Percentiles rank a stretch among this genome's conserved stretches.
Conservation (phyloP, 2,113 vertebrate species). For the Xenopus laevis region DNA sequence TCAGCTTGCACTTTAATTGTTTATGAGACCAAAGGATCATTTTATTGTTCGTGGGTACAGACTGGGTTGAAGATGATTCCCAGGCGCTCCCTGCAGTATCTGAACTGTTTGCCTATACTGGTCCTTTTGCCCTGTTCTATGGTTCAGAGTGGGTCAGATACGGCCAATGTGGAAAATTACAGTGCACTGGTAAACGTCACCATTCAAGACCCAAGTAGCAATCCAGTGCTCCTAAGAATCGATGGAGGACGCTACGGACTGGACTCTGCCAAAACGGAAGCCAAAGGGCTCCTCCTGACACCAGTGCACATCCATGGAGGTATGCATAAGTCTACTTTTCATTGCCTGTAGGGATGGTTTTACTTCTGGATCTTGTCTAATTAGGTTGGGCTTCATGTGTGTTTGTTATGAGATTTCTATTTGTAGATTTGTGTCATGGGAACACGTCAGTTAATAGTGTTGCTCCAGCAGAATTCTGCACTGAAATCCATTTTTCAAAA, state of each 20-base stretch:
- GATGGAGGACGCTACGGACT: slow-evolving; percentile 88
- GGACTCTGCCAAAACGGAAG: slow-evolving; percentile 86
- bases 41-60: background rate
- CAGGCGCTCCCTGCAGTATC: slow-evolving; percentile 51
- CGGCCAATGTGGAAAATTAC: slow-evolving; percentile 77
- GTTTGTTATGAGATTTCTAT: background rate
- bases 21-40: slow-evolving; percentile 7
- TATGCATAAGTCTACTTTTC: slow-evolving; percentile 49
- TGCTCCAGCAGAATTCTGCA: too few species aligned
- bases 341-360: background rate
- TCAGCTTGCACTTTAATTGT: too few species aligned
- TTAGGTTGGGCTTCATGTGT: background rate
- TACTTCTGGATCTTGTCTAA: background rate
- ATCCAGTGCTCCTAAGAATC: slow-evolving; percentile 70
- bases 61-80: slow-evolving; percentile 51
- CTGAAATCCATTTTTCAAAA: too few species aligned
- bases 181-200: slow-evolving; percentile 89
- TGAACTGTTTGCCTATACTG: slow-evolving; percentile 60
- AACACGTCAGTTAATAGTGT: too few species aligned
- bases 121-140: slow-evolving; percentile 64
- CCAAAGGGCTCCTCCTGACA: slow-evolving; percentile 77
- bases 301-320: slow-evolving; percentile 86
- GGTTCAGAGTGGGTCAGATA: slow-evolving; percentile 72
- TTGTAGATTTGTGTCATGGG: too few species aligned
- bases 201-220: slow-evolving; percentile 77